phyloP scores from a whole-genome alignment of 2,113 vertebrate genomes.

The Limnothrissa miodon region DNA sequence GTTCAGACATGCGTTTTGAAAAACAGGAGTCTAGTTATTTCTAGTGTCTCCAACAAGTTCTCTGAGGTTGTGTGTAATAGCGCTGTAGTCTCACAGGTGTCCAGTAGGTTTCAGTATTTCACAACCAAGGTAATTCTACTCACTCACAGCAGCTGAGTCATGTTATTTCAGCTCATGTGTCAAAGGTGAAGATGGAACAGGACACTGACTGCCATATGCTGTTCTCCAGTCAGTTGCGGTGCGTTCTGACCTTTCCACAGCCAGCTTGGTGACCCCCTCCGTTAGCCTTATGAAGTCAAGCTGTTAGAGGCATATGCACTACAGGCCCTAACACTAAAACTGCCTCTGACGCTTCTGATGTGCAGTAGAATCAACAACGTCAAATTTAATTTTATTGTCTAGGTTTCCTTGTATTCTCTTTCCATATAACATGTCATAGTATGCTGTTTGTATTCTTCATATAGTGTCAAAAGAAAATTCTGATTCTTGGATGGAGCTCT shows the following conservation, averaged over 20 bases:
- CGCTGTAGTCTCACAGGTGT: not conserved
- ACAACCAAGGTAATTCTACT: conserved; percentile 6
- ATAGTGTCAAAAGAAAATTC: no score
- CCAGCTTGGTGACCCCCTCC: conserved; percentile 23
- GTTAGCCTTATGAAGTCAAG: not conserved
- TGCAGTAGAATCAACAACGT: not conserved
- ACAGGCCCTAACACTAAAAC: not conserved
- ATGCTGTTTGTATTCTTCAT: no score
- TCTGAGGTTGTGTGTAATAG: not conserved
- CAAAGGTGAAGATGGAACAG: conserved; percentile 58
- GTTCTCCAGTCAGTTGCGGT: conserved; percentile 16
- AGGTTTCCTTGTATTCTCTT: no score
- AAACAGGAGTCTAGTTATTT: not conserved
- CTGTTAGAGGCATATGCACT: not conserved
- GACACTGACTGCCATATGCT: conserved; percentile 51
- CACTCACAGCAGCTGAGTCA: not conserved
- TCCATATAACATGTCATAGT: no score
- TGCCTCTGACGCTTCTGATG: not conserved
- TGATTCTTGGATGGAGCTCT: no score
- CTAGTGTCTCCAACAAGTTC: not conserved
- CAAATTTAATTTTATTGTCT: no score
- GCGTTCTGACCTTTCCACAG: conserved; percentile 56
- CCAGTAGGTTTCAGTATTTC: conserved; percentile 39
- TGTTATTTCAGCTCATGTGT: conserved; percentile 41
- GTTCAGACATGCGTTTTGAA: not conserved